Conservation (phyloP, 2,888 invertebrate species). For the Stomorhina lunata region DNA sequence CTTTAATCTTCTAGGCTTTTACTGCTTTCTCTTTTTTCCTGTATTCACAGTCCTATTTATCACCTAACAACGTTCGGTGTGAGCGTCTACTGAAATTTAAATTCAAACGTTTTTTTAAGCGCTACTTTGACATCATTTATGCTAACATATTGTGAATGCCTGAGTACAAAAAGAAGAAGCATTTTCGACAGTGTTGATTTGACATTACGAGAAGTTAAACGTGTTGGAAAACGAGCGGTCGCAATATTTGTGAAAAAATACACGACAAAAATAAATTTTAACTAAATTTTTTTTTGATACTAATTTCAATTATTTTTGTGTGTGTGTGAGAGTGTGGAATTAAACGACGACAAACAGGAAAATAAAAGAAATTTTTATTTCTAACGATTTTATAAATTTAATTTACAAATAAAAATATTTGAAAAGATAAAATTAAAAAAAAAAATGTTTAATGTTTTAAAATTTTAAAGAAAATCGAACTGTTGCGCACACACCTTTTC, state of each 20-base stretch:
- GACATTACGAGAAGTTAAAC: slow-evolving; percentile 54
- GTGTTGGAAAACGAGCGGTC: slow-evolving; percentile 48
- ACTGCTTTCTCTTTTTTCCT: too few relatives aligned
- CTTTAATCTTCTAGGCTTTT: too few relatives aligned
- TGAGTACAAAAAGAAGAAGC: slow-evolving; percentile 23
- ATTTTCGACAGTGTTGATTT: slow-evolving; percentile 57
- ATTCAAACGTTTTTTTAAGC: too few relatives aligned
- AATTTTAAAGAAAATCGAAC: slow-evolving; percentile 39
- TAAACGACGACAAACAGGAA: neutral
- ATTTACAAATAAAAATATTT: neutral
- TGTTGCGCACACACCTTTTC: slow-evolving; percentile 67
- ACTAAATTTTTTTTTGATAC: slow-evolving; percentile 10
- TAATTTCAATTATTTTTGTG: slow-evolving; percentile 4
- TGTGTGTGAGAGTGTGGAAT: neutral
- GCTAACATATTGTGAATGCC: neutral
- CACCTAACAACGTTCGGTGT: too few relatives aligned
- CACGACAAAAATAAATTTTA: slow-evolving; percentile 38
- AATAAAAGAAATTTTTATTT: neutral
- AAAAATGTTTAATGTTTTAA: neutral
- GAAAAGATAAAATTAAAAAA: neutral
- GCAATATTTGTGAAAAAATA: slow-evolving; percentile 14
- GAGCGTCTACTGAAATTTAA: too few relatives aligned
- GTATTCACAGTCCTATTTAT: too few relatives aligned
- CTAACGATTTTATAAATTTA: neutral
- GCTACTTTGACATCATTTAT: too few relatives aligned